Base-by-base conservation (phyloP, 2,113 vertebrate genomes). In the Caranx ignobilis region DNA sequence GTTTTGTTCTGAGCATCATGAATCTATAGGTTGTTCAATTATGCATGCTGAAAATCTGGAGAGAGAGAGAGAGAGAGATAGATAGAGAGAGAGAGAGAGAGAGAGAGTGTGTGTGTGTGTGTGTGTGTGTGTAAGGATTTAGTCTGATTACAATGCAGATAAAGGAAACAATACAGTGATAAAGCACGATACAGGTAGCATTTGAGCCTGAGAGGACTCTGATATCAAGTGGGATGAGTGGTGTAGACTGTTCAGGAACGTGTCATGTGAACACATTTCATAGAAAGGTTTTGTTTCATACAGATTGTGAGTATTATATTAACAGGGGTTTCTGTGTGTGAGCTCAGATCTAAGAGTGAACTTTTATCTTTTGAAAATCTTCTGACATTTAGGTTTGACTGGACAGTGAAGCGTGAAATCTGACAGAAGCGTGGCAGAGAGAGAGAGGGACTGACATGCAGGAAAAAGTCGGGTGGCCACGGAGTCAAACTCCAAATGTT, bases 11-110 rank as follows among this genome's bases (percentile, higher is more conserved):
- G 13, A 35, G 11, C 12, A 57, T 43, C 21, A 8, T 2, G 0
- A 65, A 65, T 37, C 19, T 13, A 65, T 59, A 60, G 52, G 54
- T 45, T 69, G 37, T n/a, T 84, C 48, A 81, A 75, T 67, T 67
- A 73, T 37, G 47, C 31, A 35, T 10, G 18, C 19, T 13, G 72
- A 32, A 26, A n/a, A 62, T 60, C 31, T 41, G 6, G 35, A 5
- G 35, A 5, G 35, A 5, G 35, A 5, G 35, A 5, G 35, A 1
- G 35, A 5, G 35, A 26, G 26, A 26, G 26, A n/a, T n/a, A n/a
- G n/a, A n/a, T n/a, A n/a, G n/a, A n/a, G n/a, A n/a, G 35, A 5
- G 35, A 5, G 35, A 5, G 35, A 5, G 35, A 5, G 35, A 1
- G 35, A 5, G 35, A 26, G 26, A 26, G 26, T 37, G 35, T 37